Base-by-base conservation (phyloP, 2,797 vertebrate species). In the Todus mexicanus region DNA sequence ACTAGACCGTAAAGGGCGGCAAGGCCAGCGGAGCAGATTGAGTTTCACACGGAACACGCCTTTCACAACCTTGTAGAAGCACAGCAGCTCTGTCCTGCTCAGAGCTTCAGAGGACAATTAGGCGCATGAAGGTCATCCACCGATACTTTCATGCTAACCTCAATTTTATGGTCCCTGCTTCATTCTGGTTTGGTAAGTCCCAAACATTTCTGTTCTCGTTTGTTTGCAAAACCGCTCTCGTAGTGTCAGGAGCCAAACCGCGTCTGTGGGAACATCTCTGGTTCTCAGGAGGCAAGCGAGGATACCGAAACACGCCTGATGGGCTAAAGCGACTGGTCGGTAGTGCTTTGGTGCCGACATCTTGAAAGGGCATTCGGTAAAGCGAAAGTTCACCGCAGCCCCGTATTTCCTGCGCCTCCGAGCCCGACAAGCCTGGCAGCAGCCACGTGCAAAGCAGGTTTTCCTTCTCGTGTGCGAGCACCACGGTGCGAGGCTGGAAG, bases 171-270 rank as follows among this genome's bases (percentile, higher is more conserved):
- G 80, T 76, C 43, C 71, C 53, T 80, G 45, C 45, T 92, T 94
- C 65, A 31, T 72, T 87, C 47, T 76, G 12, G 47, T 81, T 94
- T 17, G 96, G 95, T 97, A 97, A 98, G 94, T 96, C 96, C 97
- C 97, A 89, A 97, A 96, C 38, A 85, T 98, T 97, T 95, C 48
- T 50, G 23, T 17, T 60, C 59, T 68, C 43, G 53, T 89, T 96
- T 87, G 83, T 81, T 96, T 90, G 95, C 70, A 74, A 89, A 74
- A 65, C 35, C 6, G 10, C 84, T 96, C 10, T 88, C 11, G 2
- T 11, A 14, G 45, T 89, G 22, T 76, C 79, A 83, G 89, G 63
- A 91, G 74, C 43, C 92, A 63, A 65, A 71, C 27, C 38, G 33
- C 78, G 87, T 70, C 71, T 72, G 78, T 87, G 77, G 68, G 93